A percentile compares a stretch with the other conserved stretches of the same genome.
Evolutionary conservation across 2,113 vertebrate genomes (phyloP).

Genomic region (Motacilla tschutschensis): DNA sequence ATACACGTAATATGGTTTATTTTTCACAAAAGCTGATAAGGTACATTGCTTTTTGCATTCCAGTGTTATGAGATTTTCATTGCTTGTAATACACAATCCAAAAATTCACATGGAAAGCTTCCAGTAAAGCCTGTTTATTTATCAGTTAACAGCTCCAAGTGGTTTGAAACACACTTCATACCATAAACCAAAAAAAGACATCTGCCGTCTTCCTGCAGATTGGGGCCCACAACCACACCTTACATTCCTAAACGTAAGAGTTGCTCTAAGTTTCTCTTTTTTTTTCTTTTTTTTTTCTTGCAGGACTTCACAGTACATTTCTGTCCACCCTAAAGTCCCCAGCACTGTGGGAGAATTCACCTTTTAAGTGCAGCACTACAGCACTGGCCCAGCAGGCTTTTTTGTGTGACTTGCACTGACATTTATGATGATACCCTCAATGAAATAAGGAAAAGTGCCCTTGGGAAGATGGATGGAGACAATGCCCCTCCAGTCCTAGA

Average conservation of each 20-base stretch:
- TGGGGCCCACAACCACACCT: background rate
- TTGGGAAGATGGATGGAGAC: background rate
- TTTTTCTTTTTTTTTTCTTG: background rate
- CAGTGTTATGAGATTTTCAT: slow-evolving; percentile 15
- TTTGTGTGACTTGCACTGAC: background rate
- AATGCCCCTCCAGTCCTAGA: background rate
- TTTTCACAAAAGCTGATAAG: slow-evolving; percentile 71
- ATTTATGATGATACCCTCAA: background rate
- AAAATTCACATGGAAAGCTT: slow-evolving; percentile 7
- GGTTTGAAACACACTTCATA: background rate
- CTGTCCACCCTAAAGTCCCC: background rate
- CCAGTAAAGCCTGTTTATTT: background rate
- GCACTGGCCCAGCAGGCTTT: background rate
- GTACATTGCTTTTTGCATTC: slow-evolving; percentile 60
- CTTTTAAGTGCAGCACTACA: background rate
- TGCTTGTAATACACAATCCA: background rate
- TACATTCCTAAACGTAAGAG: background rate
- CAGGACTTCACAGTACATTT: background rate
- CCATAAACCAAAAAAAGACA: background rate
- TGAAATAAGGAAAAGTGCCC: background rate
- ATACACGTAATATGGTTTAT: slow-evolving; percentile 81
- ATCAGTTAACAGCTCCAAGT: background rate
- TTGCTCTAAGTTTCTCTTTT: background rate
- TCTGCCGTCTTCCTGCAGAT: background rate
- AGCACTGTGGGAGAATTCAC: background rate